Conservation (phyloP, 2,888 invertebrate species). For the Drosophila villosipedis region DNA sequence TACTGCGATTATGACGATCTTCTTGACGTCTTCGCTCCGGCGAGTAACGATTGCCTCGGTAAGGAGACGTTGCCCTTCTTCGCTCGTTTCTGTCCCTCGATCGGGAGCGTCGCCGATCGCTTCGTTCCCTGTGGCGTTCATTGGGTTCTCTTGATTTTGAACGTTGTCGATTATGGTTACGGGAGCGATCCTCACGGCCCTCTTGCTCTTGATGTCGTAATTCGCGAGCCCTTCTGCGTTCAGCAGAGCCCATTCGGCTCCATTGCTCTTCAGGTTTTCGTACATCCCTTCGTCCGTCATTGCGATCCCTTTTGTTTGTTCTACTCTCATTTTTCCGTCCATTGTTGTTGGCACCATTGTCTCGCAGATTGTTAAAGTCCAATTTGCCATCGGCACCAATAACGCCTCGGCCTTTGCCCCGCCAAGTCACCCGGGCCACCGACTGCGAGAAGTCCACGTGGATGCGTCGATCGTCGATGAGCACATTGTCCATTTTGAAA, state of each 20-base stretch:
- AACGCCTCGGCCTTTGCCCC: constrained; percentile 94
- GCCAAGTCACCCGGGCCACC: constrained; percentile 96
- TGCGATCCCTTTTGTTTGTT: background rate
- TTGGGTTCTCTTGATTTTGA: constrained; percentile 47
- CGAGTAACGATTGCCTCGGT: constrained; percentile 27
- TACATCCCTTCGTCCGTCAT: constrained; percentile 13
- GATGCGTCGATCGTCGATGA: constrained; percentile 99
- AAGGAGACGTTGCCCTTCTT: constrained; percentile 24
- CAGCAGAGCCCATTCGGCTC: constrained; percentile 48
- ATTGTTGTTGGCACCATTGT: constrained; percentile 13
- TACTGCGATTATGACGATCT: constrained; percentile 17
- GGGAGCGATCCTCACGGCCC: constrained; percentile 30
- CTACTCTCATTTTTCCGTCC: constrained; percentile 16
- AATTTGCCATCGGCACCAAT: constrained; percentile 68
- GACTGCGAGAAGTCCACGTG: constrained; percentile 99
- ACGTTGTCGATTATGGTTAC: constrained; percentile 7
- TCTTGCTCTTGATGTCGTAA: constrained; percentile 71
- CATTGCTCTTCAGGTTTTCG: constrained; percentile 13
- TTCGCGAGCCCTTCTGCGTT: constrained; percentile 70
- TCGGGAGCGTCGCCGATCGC: constrained; percentile 11
- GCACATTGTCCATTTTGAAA: constrained; percentile 99
- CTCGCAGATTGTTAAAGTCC: constrained; percentile 80
- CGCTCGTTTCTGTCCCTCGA: constrained; percentile 24
- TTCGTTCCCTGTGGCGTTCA: constrained; percentile 20
- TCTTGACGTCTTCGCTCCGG: constrained; percentile 30